A percentile compares a stretch with the other conserved stretches of the same genome.
Evolutionary conservation across 2,797 vertebrate species (phyloP).

Genomic region (Chaenodraco wilsoni): DNA sequence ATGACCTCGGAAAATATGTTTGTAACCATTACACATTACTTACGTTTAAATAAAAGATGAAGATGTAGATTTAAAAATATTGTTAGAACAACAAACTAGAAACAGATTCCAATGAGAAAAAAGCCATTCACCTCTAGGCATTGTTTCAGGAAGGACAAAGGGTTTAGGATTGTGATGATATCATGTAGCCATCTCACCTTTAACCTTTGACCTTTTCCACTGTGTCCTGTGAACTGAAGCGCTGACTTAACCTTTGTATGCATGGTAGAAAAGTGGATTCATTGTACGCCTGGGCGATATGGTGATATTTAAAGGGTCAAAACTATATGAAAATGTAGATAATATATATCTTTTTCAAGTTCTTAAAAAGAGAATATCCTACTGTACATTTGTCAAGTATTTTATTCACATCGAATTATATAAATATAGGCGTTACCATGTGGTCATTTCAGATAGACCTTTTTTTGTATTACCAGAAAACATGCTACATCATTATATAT

Average conservation of each 20-base stretch:
- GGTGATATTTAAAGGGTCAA: too few relatives aligned
- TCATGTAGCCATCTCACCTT: constrained; percentile 12
- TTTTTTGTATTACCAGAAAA: too few relatives aligned
- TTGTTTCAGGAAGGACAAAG: not conserved
- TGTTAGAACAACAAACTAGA: not conserved
- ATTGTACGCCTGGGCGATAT: constrained; percentile 3
- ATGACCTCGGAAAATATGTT: not conserved
- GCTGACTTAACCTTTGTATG: constrained; percentile 42
- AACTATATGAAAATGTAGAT: too few relatives aligned
- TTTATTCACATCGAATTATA: too few relatives aligned
- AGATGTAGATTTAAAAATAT: not conserved
- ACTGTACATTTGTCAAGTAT: too few relatives aligned
- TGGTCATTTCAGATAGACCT: too few relatives aligned
- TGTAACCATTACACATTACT: not conserved
- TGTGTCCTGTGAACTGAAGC: constrained; percentile 33
- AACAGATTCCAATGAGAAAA: not conserved
- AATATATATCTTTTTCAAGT: too few relatives aligned
- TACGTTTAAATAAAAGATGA: not conserved
- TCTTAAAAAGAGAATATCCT: too few relatives aligned
- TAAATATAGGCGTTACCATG: too few relatives aligned
- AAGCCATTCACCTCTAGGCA: not conserved
- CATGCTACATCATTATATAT: too few relatives aligned
- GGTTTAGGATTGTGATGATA: constrained; percentile 8
- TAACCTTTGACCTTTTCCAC: constrained; percentile 38
- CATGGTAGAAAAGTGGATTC: constrained; percentile 27